Conservation (phyloP, 2,888 invertebrate species). For the Platycheirus albimanus region DNA sequence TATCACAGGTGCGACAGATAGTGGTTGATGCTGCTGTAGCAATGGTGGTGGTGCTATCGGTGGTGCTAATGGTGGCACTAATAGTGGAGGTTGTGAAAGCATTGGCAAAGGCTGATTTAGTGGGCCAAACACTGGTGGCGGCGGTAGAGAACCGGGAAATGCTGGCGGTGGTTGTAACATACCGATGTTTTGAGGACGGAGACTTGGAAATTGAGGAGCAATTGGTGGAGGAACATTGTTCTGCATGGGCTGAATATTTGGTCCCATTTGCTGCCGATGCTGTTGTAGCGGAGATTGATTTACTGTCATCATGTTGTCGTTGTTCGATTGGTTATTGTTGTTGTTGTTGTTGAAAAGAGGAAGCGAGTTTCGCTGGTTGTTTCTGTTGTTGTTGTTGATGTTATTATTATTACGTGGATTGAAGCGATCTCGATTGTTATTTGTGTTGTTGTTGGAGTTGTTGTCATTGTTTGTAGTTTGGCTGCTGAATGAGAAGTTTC, state of each 20-base stretch:
- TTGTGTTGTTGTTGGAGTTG: conserved; percentile 18
- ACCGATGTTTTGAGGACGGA: conserved; percentile 26
- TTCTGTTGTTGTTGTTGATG: conserved; percentile 67
- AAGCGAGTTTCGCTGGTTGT: conserved; percentile 75
- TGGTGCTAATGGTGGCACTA: background rate
- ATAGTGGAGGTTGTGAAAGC: conserved; percentile 69
- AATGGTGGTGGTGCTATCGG: conserved; percentile 71
- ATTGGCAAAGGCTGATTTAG: conserved; percentile 39
- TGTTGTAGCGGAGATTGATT: conserved; percentile 41
- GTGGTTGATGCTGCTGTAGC: conserved; percentile 49
- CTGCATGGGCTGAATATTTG: background rate
- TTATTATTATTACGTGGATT: conserved; percentile 76
- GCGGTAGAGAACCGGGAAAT: conserved; percentile 26
- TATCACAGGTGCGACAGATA: conserved; percentile 57
- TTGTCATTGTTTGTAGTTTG: conserved; percentile 51
- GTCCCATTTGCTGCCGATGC: conserved; percentile 37
- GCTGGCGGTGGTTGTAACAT: conserved; percentile 34
- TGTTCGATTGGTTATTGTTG: conserved; percentile 67
- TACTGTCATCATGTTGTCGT: conserved; percentile 36
- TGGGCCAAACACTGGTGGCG: conserved; percentile 69
- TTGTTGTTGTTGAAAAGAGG: conserved; percentile 70
- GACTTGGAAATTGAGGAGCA: conserved; percentile 40
- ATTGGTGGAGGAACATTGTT: conserved; percentile 43
- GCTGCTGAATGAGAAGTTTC: conserved; percentile 77
- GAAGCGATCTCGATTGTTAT: conserved; percentile 76